These are phyloP conservation scores for Syngnathus rostellatus DNA, from an alignment of 2,797 vertebrate genomes.

Conservation along the genomic window DNA sequence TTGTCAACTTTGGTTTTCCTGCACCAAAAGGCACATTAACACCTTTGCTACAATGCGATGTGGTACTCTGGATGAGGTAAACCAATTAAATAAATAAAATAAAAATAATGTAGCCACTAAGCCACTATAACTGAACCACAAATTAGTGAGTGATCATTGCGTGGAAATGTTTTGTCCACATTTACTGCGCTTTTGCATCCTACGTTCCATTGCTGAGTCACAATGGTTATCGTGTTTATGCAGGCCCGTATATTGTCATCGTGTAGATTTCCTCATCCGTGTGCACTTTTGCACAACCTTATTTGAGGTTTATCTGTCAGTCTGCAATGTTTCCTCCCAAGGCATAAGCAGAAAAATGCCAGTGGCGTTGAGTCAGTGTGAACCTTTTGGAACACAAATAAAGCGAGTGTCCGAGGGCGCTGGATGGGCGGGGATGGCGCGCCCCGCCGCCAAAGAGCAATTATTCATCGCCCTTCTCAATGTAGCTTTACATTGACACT, in stretches of 20 bases:
- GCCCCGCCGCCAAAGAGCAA: conserved; percentile 44
- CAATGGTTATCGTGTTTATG: neutral
- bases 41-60: no score
- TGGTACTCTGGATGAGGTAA: no score
- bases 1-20: no score
- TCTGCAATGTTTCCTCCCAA: conserved; percentile 7
- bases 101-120: no score
- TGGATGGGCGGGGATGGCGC: conserved; percentile 42
- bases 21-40: no score
- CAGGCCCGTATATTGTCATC: neutral
- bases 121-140: no score
- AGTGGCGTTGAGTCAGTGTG: conserved; percentile 38
- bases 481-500: conserved; percentile 63
- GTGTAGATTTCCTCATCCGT: conserved; percentile 1
- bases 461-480: conserved; percentile 51
- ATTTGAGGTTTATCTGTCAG: conserved; percentile 11
- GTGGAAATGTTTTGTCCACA: neutral
- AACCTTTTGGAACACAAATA: conserved; percentile 56
- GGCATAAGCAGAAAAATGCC: conserved; percentile 21
- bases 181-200: neutral
- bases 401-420: conserved; percentile 40
- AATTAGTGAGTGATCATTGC: no score
- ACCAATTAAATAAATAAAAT: no score
- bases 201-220: neutral
- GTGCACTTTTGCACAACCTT: neutral